Conservation (phyloP, 2,888 invertebrate species). For the Apoda limacodes region DNA sequence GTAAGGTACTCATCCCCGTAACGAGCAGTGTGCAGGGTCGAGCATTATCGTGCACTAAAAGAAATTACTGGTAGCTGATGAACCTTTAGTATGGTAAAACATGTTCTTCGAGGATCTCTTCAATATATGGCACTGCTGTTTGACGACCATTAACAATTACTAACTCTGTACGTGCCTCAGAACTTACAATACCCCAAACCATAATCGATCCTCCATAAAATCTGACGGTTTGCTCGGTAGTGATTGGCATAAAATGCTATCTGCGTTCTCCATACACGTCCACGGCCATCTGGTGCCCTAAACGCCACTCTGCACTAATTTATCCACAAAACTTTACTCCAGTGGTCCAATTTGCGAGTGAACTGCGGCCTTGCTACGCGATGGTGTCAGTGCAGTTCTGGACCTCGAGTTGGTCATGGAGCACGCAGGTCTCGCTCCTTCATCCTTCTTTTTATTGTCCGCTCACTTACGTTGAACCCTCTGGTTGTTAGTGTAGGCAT, state of each 20-base stretch:
- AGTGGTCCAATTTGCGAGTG: constrained; percentile 13
- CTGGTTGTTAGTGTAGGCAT: constrained; percentile 2
- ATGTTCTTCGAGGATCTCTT: neutral
- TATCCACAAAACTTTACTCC: constrained; percentile 9
- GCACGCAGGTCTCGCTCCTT: neutral
- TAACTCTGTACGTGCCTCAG: constrained; percentile 7
- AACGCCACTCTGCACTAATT: constrained; percentile 1
- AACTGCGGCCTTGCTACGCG: too few relatives aligned
- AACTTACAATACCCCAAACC: constrained; percentile 4
- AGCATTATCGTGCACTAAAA: neutral
- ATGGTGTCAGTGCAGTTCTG: too few relatives aligned
- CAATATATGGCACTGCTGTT: neutral
- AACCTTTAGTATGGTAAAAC: neutral
- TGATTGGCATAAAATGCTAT: constrained; percentile 2
- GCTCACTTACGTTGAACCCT: neutral
- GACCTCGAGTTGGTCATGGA: constrained; percentile 1
- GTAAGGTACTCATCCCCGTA: neutral
- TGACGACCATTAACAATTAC: constrained; percentile 1
- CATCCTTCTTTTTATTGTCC: neutral
- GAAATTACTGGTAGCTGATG: neutral
- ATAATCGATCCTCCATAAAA: constrained; percentile 1
- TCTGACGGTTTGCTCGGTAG: constrained; percentile 5
- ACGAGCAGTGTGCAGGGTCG: neutral
- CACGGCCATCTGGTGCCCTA: neutral
- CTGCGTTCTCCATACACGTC: neutral